Base-by-base conservation (phyloP, 2,113 vertebrate species). In the Cebus imitator region DNA sequence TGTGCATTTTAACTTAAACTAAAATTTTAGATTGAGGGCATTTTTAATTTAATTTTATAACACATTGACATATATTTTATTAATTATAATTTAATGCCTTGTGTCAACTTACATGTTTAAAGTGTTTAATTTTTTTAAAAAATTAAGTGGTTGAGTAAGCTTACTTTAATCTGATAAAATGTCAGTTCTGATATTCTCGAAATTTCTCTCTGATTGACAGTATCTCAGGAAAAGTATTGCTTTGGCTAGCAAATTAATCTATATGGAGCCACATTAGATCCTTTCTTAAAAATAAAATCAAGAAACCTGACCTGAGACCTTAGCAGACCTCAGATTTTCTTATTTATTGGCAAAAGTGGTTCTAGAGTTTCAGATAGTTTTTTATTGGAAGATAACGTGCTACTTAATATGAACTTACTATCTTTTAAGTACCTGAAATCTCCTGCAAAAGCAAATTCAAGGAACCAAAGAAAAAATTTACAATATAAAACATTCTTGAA, bases 281-380 rank as follows among this genome's bases (percentile, higher is more conserved):
- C 4, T 85, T 93, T 89, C 25, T 82, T 78, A 70, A 87, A 87
- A 94, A 94, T 87, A 92, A 81, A 89, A 61, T 20, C 52, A 78
- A 21, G 25, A 82, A 91, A 86, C 40, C 75, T 91, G 52, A 93
- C 17, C 1, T 73, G 27, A 94, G 30, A 87, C 25, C 57, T 91
- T 85, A 91, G 25, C 21, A 96, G 25, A 14, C 72, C 12, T 64
- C 37, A 57, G 27, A 52, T 75, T 80, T 93, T 27, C 68, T 91
- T 89, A 93, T 48, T 91, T 4, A 57, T 93, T 93, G 93, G 16
- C 16, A 83, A 88, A 93, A 81, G 57, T 58, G 13, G 5, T 68
- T 70, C 10, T 12, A 94, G 17, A 88, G 66, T 75, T 75, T 94
- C 37, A 82, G 23, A 21, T 66, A 85, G 32, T 2, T 70, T 87